These are phyloP conservation scores for Mus minutoides DNA, from an alignment of 2,797 vertebrate species.

Conservation along the genomic window DNA sequence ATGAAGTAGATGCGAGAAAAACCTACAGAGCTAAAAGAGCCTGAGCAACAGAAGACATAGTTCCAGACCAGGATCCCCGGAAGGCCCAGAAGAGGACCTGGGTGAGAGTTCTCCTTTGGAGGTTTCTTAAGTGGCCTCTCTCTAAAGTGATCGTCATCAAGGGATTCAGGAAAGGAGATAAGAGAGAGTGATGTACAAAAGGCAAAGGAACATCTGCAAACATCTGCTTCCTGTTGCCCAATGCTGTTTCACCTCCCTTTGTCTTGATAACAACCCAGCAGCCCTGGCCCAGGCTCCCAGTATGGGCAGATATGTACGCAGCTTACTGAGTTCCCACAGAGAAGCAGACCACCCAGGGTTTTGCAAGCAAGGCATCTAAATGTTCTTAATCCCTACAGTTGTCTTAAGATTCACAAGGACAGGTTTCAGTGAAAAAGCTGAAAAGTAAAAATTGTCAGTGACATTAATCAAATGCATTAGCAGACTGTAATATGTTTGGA, in stretches of 20 bases:
- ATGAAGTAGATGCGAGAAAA: neutral
- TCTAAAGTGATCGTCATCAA: neutral
- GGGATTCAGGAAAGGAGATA: neutral
- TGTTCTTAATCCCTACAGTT: conserved; percentile 59
- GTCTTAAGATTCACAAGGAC: conserved; percentile 65
- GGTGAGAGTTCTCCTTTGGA: neutral
- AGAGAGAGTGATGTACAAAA: neutral
- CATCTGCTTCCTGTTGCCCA: neutral
- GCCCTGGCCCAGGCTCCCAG: neutral
- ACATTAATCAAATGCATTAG: conserved; percentile 77
- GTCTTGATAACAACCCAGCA: neutral
- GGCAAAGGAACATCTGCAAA: neutral
- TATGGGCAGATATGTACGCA: neutral
- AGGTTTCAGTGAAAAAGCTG: conserved; percentile 66
- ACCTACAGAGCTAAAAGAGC: neutral
- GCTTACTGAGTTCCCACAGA: conserved; percentile 27
- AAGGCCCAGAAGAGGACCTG: neutral
- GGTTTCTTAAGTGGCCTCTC: neutral
- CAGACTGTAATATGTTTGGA: conserved; percentile 60
- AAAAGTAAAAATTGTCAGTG: conserved; percentile 64
- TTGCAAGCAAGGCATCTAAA: conserved; percentile 65
- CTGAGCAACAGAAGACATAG: neutral
- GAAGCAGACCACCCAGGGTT: conserved; percentile 22
- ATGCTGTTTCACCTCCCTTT: neutral
- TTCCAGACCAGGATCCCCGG: neutral